phyloP scores from a whole-genome alignment of 1,140 invertebrate species.

The Ceratosolen fusciceps region DNA sequence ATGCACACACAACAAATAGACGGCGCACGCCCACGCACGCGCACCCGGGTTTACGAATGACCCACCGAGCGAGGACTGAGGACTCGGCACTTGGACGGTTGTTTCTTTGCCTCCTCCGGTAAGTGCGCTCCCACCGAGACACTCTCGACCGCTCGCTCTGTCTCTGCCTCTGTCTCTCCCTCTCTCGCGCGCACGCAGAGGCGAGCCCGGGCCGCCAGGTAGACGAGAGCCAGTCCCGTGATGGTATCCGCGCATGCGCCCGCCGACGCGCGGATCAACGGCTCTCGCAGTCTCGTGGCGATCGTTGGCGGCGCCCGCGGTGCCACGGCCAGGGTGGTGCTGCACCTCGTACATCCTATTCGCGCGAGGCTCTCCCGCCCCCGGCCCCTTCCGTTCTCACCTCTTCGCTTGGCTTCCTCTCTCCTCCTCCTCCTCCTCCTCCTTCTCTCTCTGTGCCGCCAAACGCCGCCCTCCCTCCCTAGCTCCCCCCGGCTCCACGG shows the following conservation, averaged over 20 bases:
- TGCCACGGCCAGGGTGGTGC: background rate
- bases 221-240: constrained; percentile 41
- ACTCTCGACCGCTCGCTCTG: background rate
- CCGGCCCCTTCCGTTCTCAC: background rate
- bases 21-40: too few species aligned
- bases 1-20: background rate
- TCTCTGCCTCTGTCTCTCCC: too few species aligned
- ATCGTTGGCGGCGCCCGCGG: background rate
- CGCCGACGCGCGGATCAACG: background rate
- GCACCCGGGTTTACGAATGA: background rate
- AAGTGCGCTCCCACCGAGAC: constrained; percentile 35
- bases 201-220: constrained; percentile 1
- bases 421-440: background rate
- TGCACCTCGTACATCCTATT: too few species aligned
- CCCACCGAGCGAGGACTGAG: background rate
- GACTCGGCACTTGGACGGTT: background rate
- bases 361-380: background rate
- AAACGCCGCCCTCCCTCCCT: too few species aligned
- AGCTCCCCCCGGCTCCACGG: too few species aligned
- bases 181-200: background rate
- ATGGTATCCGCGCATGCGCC: constrained; percentile 56
- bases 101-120: constrained; percentile 39
- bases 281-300: background rate
- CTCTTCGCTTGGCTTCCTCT: background rate
- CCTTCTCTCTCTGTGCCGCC: background rate